phyloP scores from a whole-genome alignment of 2,888 invertebrate species.

The Lycocerus yunnanus region DNA sequence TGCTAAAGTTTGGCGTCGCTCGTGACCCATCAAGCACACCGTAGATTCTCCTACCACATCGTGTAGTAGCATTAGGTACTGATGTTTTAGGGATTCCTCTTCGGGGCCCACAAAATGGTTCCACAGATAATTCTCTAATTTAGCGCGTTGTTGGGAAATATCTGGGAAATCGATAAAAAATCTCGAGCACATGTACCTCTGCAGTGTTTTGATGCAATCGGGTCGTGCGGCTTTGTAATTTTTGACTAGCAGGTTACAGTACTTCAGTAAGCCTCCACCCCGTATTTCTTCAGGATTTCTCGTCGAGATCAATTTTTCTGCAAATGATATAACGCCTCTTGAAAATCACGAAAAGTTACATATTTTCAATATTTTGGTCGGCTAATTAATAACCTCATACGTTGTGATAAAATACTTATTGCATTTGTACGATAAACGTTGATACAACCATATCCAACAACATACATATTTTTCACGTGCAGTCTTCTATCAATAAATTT shows the following conservation, averaged over 20 bases:
- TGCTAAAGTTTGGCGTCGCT: conserved; percentile 92
- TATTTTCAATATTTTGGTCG: conserved; percentile 40
- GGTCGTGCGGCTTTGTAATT: conserved; percentile 90
- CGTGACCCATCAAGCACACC: conserved; percentile 99
- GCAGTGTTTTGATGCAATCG: conserved; percentile 89
- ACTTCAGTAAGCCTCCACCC: conserved; percentile 97
- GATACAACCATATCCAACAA: conserved; percentile 13
- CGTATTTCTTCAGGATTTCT: conserved; percentile 98
- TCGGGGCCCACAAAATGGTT: conserved; percentile 95
- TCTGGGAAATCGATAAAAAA: conserved; percentile 99
- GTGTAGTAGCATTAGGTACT: conserved; percentile 94
- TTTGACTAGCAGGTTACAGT: conserved; percentile 95
- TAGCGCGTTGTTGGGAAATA: conserved; percentile 89
- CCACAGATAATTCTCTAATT: conserved; percentile 95
- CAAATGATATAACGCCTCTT: conserved; percentile 92
- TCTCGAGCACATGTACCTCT: conserved; percentile 99
- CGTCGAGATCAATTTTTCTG: conserved; percentile 97
- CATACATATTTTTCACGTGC: conserved; percentile 26
- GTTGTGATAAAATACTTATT: conserved; percentile 44
- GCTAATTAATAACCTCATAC: conserved; percentile 19
- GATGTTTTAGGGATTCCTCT: conserved; percentile 89
- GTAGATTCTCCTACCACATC: conserved; percentile 97
- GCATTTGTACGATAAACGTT: conserved; percentile 45
- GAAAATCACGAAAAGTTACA: conserved; percentile 69
- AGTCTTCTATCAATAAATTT: conserved; percentile 33